A percentile compares a stretch with the other conserved stretches of the same genome.
Evolutionary conservation across 1,140 invertebrate genomes (phyloP).

Genomic region (Plectus sambesii): DNA sequence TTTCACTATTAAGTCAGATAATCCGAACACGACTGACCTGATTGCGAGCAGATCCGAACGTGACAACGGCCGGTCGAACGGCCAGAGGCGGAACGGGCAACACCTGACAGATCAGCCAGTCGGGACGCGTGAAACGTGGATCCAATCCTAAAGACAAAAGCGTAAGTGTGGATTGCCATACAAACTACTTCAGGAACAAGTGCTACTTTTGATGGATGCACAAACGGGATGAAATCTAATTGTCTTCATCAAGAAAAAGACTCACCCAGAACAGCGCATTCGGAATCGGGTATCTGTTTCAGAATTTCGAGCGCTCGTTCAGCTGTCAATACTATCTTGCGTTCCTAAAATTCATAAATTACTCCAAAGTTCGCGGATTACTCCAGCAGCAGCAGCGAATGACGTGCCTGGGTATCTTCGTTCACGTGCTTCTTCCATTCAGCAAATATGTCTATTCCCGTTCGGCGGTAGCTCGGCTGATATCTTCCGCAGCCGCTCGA

Average conservation of each 20-base stretch:
- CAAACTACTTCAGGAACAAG: no score
- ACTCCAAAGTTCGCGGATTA: constrained; percentile 5
- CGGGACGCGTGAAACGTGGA: constrained; percentile 70
- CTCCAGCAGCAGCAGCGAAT: no score
- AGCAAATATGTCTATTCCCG: constrained; percentile 78
- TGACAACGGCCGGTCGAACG: constrained; percentile 86
- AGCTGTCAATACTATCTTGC: constrained; percentile 79
- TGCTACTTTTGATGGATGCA: no score
- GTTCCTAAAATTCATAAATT: constrained; percentile 54
- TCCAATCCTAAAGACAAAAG: constrained; percentile 42
- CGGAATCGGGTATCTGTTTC: constrained; percentile 92
- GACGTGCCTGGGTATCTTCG: constrained; percentile 70
- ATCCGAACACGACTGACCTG: no score
- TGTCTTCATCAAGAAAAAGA: no score
- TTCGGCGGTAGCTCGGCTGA: constrained; percentile 77
- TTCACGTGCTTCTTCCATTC: constrained; percentile 91
- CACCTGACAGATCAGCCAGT: constrained; percentile 98
- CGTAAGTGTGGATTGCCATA: no score
- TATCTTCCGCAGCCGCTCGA: constrained; percentile 94
- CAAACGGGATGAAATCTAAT: constrained; percentile 1
- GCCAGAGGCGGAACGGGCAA: constrained; percentile 88
- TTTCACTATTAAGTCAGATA: no score
- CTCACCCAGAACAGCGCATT: constrained; percentile 83
- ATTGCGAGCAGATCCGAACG: constrained; percentile 96
- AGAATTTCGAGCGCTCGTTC: constrained; percentile 92